Percentiles rank a stretch among this genome's conserved stretches.
phyloP scores from a whole-genome alignment of 2,797 vertebrate species.

The Pseudomugil tenellus region DNA sequence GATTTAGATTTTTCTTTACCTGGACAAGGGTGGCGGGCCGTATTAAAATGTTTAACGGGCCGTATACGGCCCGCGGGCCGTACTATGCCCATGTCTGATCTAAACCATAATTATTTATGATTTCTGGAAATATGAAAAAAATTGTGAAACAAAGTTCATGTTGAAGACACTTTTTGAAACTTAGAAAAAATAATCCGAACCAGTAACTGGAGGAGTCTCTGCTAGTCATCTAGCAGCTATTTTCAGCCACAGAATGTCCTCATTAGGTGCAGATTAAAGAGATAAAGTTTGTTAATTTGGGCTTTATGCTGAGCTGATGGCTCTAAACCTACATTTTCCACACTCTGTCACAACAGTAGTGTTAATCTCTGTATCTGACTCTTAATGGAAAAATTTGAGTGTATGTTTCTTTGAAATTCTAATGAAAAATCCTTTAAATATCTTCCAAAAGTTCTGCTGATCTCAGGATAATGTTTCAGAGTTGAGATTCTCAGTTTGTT shows the following conservation, averaged over 20 bases:
- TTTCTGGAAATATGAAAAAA: too few species aligned
- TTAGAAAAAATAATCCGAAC: neutral
- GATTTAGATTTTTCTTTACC: too few species aligned
- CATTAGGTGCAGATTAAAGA: constrained; percentile 1
- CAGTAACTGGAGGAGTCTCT: neutral
- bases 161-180: neutral
- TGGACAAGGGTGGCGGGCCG: too few species aligned
- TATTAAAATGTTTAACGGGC: too few species aligned
- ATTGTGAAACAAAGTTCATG: too few species aligned
- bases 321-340: neutral
- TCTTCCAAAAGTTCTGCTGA: constrained; percentile 4
- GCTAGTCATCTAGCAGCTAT: neutral
- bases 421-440: constrained; percentile 8
- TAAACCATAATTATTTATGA: too few species aligned
- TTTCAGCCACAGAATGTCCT: neutral
- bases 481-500: constrained; percentile 23
- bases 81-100: too few species aligned
- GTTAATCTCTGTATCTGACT: constrained; percentile 4
- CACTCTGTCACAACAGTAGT: neutral
- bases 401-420: neutral
- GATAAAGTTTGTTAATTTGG: neutral
- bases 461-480: constrained; percentile 33
- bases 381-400: neutral
- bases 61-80: too few species aligned
- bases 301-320: neutral